A percentile compares a stretch with the other conserved stretches of the same genome.
Conservation (phyloP, 1,140 invertebrate species). For the Chlorops oryzae region DNA sequence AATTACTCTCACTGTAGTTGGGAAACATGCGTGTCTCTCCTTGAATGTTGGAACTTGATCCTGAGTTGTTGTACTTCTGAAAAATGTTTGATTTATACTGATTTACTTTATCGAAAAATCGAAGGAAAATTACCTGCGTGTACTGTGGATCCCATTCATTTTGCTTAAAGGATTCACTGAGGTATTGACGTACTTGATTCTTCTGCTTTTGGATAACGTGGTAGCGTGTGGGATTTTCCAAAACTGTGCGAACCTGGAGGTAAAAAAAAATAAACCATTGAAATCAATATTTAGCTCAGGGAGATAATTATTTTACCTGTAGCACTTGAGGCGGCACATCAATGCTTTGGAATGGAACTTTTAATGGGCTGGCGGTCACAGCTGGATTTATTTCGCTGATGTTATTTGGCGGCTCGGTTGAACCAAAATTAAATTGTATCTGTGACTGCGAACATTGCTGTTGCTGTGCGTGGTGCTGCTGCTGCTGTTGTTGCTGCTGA, state of each 20-base stretch:
- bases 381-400: conserved; percentile 25
- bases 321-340: conserved; percentile 75
- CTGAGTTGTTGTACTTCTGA: neutral
- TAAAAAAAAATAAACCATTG: neutral
- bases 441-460: conserved; percentile 4
- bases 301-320: conserved; percentile 52
- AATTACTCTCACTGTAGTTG: too few species aligned
- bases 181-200: conserved; percentile 78
- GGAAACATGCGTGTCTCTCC: conserved; percentile 88
- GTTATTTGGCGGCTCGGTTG: too few species aligned
- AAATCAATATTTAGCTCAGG: conserved; percentile 2
- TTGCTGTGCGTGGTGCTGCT: too few species aligned
- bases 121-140: too few species aligned
- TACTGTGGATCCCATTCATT: conserved; percentile 27
- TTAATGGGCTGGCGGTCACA: conserved; percentile 43
- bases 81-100: neutral
- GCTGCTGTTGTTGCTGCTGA: conserved; percentile 51
- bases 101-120: conserved; percentile 46
- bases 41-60: conserved; percentile 70
- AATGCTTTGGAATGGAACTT: conserved; percentile 55
- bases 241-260: conserved; percentile 66
- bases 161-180: conserved; percentile 68
- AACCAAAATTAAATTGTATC: too few species aligned
- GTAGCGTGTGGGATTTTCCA: conserved; percentile 87
- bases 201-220: conserved; percentile 87